Evolutionary conservation across 1,140 invertebrate genomes (phyloP), one percentile per base, ranked within the genome.

Genomic region (Teleopsis dalmanni): DNA sequence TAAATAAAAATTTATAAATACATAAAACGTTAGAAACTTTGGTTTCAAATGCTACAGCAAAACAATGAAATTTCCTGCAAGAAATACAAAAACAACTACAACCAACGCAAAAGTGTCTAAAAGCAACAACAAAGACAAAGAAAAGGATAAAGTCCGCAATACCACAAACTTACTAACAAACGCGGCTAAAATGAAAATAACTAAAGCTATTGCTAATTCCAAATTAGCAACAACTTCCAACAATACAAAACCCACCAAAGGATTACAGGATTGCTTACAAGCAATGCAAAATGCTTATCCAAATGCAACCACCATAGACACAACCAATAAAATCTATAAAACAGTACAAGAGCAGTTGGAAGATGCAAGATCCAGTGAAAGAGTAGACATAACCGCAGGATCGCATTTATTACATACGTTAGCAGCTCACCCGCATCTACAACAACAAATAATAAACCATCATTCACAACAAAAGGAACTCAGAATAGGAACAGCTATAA

Each of bases 111-210:
- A 43, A 10, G 16, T 13, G 0, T 18, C 23, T 2, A 43, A 43
- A 13, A 27, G 41, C 13, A 42, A 33, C 33, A 65, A 59, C 29
- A 65, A 64, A 52, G 59, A 62, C 13, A 25, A 11, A 22, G 27
- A 14, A 13, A 41, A 47, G 23, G 43, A 40, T 0, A n/a, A n/a
- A n/a, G n/a, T n/a, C n/a, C 44, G 34, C 11, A 50, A 34, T 26
- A 38, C 29, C 41, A 18, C 48, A 6, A 60, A 57, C 33, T 53
- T 66, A 38, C 45, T 66, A 8, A 41, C 54, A 9, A 66, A 57
- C 50, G 64, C 63, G 22, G 64, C 56, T 33, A 63, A 67, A 48
- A 62, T 60, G 56, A 64, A 64, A 55, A 67, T 65, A 29, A 54
- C 51, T 25, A 66, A 56, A 50, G 55, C 64, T 11, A 49, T 54